Evolutionary conservation across 2,797 vertebrate genomes (phyloP).

Genomic region (Sandelia bainsii): DNA sequence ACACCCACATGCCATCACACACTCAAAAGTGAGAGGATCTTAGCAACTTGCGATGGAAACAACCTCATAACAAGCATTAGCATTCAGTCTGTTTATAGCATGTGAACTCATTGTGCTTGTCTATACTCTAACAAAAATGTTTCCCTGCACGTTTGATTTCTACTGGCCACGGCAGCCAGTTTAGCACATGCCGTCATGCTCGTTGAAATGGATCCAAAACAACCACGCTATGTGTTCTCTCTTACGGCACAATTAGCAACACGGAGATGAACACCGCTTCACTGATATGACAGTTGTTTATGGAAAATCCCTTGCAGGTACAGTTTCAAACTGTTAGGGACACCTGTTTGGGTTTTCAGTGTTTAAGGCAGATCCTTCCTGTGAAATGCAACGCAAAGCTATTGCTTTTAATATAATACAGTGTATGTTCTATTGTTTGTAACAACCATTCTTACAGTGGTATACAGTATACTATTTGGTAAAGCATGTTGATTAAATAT

Average conservation of each 20-base stretch:
- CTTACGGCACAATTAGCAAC: slow-evolving; percentile 45
- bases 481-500: slow-evolving; percentile 4
- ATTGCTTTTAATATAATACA: neutral
- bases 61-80: slow-evolving; percentile 8
- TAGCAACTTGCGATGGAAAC: slow-evolving; percentile 5
- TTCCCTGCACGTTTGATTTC: slow-evolving; percentile 20
- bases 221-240: slow-evolving; percentile 26
- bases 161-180: neutral
- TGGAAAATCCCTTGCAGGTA: slow-evolving; percentile 52
- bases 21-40: neutral
- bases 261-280: slow-evolving; percentile 43
- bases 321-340: slow-evolving; percentile 52
- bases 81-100: slow-evolving; percentile 5
- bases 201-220: slow-evolving; percentile 51
- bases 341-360: slow-evolving; percentile 52
- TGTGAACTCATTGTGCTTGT: neutral
- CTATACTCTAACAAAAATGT: neutral
- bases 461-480: neutral
- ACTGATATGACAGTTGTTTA: slow-evolving; percentile 59
- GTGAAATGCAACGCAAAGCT: slow-evolving; percentile 8
- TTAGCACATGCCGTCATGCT: slow-evolving; percentile 12
- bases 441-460: neutral
- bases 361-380: slow-evolving; percentile 6
- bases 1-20: slow-evolving; percentile 2
- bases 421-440: neutral